These are phyloP conservation scores for Mixornis gularis DNA, from an alignment of 2,113 vertebrate genomes.

Conservation along the genomic window DNA sequence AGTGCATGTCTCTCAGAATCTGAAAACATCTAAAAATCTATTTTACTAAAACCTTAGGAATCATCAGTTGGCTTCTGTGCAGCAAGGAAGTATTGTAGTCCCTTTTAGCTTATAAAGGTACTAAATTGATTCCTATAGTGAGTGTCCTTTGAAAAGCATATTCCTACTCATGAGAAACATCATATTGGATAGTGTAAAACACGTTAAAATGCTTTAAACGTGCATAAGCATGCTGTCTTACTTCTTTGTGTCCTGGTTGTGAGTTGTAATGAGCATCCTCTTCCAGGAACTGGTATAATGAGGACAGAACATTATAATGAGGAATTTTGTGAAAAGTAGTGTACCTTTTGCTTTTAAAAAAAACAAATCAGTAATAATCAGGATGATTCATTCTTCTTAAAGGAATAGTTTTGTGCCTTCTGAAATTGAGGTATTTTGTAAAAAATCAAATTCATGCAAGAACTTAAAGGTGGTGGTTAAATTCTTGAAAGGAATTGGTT, in stretches of 20 bases:
- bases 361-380: not conserved
- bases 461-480: not conserved
- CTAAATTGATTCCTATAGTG: not conserved
- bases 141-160: not conserved
- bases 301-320: not conserved
- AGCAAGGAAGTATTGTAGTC: not conserved
- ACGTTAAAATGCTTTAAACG: not conserved
- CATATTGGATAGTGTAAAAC: not conserved
- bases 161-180: not conserved
- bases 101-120: not conserved
- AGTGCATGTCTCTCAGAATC: not conserved
- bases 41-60: not conserved
- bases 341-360: not conserved
- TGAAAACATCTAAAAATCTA: not conserved
- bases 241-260: not conserved
- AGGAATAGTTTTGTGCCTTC: not conserved
- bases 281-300: not conserved
- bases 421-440: not conserved
- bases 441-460: not conserved
- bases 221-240: not conserved
- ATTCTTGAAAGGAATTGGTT: not conserved
- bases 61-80: not conserved
- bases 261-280: not conserved
- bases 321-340: not conserved
- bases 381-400: not conserved